Evolutionary conservation across 2,113 vertebrate genomes (phyloP), one percentile per base, ranked within the genome.

Genomic region (Ammodytes marinus): DNA sequence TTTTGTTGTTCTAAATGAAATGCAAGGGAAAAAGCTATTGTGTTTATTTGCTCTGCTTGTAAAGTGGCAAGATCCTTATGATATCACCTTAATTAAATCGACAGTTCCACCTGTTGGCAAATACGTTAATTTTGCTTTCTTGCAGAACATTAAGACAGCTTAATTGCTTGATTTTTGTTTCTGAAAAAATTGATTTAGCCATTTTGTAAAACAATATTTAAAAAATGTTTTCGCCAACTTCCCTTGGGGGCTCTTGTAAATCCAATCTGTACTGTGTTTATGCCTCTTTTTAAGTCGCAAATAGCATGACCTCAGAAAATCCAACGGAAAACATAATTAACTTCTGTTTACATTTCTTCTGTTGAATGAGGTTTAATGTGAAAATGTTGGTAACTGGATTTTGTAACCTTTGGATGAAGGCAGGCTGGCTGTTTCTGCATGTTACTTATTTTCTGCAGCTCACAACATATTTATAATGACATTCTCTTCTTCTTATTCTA

Each of bases 401-500:
- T 37, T 43, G 9, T 45, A 35, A 47, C 11, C 39, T 61, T 5
- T 17, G 37, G 17, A 77, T 10, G 52, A 27, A 27, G 27, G 27
- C 1, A 27, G 52, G 81, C 43, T 11, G 61, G 46, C 55, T 60
- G 12, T 83, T 64, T 35, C 65, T 68, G 79, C 63, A 57, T 66
- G 19, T 75, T 39, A 46, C 2, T 79, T 60, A 53, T 66, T 75
- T 74, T 50, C 19, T 77, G 64, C 46, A 8, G 74, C 77, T 77
- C 47, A 88, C 86, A 80, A 74, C 82, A 75, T 53, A 77, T 76
- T 83, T 47, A 67, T 61, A 61, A 27, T 27, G 27, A 27, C 27
- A 27, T 27, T 27, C 27, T 27, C 67, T 69, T 79, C 57, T 69
- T 64, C 64, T 79, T 77, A 86, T 86, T 80, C 66, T 74, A 78